Conservation (phyloP, 2,888 invertebrate species). For the Stenotaenia linearis region DNA sequence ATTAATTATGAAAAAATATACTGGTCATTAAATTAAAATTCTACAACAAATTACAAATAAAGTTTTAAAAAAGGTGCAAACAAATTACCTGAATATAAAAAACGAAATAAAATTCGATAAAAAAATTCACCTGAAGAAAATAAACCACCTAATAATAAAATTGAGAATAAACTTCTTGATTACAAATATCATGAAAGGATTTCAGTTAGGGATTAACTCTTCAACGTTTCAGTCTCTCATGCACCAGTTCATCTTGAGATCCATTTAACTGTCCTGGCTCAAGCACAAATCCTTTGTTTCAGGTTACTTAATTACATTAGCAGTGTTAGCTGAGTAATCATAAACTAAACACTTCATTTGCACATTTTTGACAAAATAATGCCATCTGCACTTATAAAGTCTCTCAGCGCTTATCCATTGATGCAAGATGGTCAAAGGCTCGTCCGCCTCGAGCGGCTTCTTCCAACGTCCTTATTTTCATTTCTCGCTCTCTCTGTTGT, state of each 20-base stretch:
- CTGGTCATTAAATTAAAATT: neutral
- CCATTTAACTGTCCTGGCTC: neutral
- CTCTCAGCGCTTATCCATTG: conserved; percentile 35
- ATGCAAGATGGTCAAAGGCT: conserved; percentile 44
- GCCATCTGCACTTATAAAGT: neutral
- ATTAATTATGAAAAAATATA: conserved; percentile 10
- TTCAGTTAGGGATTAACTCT: neutral
- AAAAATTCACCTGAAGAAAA: conserved; percentile 5
- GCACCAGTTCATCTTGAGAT: neutral
- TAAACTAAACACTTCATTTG: neutral
- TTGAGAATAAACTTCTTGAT: conserved; percentile 5
- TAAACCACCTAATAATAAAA: neutral
- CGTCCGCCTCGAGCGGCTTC: conserved; percentile 72
- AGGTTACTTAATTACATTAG: neutral
- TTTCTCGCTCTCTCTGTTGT: conserved; percentile 71
- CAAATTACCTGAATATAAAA: neutral
- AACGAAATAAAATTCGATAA: neutral
- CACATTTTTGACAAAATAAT: neutral
- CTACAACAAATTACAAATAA: conserved; percentile 2
- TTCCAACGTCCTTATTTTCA: conserved; percentile 77
- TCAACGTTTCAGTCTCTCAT: neutral
- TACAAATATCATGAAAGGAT: neutral
- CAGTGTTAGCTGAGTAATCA: neutral
- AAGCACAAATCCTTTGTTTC: neutral
- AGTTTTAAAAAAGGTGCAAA: neutral